Evolutionary conservation across 2,888 invertebrate genomes (phyloP), one percentile per base, ranked within the genome.

Genomic region (Callimorpha dominula): DNA sequence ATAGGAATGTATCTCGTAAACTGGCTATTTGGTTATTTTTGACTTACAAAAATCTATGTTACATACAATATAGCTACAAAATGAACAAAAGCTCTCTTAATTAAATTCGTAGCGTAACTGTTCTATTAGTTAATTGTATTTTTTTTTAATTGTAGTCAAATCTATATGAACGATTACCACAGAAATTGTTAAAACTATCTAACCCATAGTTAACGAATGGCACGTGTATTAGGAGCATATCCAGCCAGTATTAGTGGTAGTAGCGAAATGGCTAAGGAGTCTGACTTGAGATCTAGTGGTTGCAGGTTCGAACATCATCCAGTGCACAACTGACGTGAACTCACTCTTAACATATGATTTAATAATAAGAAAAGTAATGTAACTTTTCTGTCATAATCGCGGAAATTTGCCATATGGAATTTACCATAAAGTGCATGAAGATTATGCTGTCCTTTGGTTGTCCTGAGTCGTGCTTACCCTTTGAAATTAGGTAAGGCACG

Each of bases 11-110:
- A 50, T 50, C 15, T 31, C 20, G n/a, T 54, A 43, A 54, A 67
- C 15, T 17, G 54, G n/a, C 54, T 67, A n/a, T 54, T 49, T 67
- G 40, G 54, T 40, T 54, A 67, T 54, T 42, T 54, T 52, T 20
- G n/a, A 60, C 20, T 12, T 31, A 31, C 12, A 11, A 60, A 57
- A 60, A 12, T 11, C 57, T 60, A 57, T 31, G 9, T 11, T 54
- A 54, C 11, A n/a, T n/a, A n/a, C 4, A 54, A 54, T 11, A n/a
- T 20, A n/a, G 4, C n/a, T 20, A 20, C 12, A 57, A 20, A 57
- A 54, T 4, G 11, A 20, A 54, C 4, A 20, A 54, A 57, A 57
- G 60, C 6, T 60, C 60, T 60, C 60, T 60, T 5, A 57, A 20
- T 12, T 15, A 65, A 50, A 50, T 50, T 50, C 5, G 11, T 31